phyloP scores from a whole-genome alignment of 1,140 invertebrate species.

The Saccostrea cuccullata region DNA sequence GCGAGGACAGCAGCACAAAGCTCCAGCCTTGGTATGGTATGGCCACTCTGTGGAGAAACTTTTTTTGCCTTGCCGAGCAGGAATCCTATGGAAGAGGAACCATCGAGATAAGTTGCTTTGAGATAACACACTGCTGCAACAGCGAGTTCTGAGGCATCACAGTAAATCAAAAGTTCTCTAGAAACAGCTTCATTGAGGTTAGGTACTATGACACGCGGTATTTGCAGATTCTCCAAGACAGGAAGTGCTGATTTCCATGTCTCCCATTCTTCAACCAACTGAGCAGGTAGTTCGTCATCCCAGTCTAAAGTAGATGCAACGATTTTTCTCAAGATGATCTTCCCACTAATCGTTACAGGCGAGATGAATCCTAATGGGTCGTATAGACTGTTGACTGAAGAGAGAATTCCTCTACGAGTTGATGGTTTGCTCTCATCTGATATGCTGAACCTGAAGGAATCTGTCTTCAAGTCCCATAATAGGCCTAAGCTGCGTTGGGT shows the following conservation, averaged over 20 bases:
- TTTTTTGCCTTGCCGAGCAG: slow-evolving; percentile 54
- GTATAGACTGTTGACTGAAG: slow-evolving; percentile 58
- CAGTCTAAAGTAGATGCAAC: slow-evolving; percentile 57
- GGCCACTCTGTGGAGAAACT: slow-evolving; percentile 42
- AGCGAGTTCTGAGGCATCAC: slow-evolving; percentile 54
- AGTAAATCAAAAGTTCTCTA: slow-evolving; percentile 46
- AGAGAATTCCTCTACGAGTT: slow-evolving; percentile 53
- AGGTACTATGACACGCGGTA: slow-evolving; percentile 36
- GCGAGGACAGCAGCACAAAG: slow-evolving; percentile 47
- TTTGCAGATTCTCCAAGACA: slow-evolving; percentile 38
- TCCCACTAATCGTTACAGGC: slow-evolving; percentile 54
- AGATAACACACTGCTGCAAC: slow-evolving; percentile 54
- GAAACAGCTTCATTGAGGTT: slow-evolving; percentile 76
- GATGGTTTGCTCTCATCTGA: slow-evolving; percentile 32
- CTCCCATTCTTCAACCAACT: slow-evolving; percentile 36
- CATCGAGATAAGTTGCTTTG: background rate
- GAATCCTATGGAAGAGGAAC: slow-evolving; percentile 37
- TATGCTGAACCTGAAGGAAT: slow-evolving; percentile 45
- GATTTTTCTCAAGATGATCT: slow-evolving; percentile 56
- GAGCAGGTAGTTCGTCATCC: slow-evolving; percentile 56
- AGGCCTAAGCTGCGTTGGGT: slow-evolving; percentile 51
- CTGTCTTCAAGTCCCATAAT: slow-evolving; percentile 37
- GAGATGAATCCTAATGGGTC: slow-evolving; percentile 65
- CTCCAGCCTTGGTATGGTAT: slow-evolving; percentile 49
- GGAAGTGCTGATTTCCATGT: slow-evolving; percentile 37